phyloP scores from a whole-genome alignment of 2,888 invertebrate species.

The Galeruca laticollis region DNA sequence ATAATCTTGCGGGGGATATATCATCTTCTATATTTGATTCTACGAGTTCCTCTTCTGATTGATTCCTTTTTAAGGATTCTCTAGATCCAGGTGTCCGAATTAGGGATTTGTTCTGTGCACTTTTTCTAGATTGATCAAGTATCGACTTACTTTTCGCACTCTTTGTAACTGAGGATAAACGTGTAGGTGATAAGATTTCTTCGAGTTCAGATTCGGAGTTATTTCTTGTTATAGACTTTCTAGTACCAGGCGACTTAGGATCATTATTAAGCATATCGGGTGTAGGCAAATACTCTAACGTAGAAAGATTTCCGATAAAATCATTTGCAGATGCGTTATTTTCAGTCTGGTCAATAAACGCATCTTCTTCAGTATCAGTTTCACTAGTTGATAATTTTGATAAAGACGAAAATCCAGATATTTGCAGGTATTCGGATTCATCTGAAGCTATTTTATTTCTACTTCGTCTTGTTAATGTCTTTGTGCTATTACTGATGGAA shows the following conservation, averaged over 20 bases:
- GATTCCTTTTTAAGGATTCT: constrained; percentile 2
- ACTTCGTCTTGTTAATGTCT: constrained; percentile 10
- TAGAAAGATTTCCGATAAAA: no score
- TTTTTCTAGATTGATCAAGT: not conserved
- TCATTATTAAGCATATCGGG: not conserved
- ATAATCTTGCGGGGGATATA: not conserved
- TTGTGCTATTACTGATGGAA: constrained; percentile 16
- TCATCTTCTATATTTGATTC: not conserved
- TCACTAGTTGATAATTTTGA: not conserved
- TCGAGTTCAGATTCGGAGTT: not conserved
- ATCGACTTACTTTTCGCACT: no score
- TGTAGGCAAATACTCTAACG: not conserved
- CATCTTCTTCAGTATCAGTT: not conserved
- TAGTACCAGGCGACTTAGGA: not conserved
- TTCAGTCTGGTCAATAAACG: no score
- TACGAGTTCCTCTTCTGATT: not conserved
- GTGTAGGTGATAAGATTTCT: not conserved
- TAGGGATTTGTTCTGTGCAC: not conserved
- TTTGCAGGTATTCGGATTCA: constrained; percentile 15
- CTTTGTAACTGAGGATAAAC: not conserved
- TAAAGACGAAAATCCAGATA: constrained; percentile 27
- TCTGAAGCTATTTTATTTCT: constrained; percentile 17
- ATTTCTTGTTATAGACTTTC: not conserved
- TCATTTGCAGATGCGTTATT: no score
- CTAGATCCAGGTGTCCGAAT: not conserved